These are phyloP conservation scores for Polyploca ridens DNA, from an alignment of 2,888 invertebrate species.

Conservation along the genomic window DNA sequence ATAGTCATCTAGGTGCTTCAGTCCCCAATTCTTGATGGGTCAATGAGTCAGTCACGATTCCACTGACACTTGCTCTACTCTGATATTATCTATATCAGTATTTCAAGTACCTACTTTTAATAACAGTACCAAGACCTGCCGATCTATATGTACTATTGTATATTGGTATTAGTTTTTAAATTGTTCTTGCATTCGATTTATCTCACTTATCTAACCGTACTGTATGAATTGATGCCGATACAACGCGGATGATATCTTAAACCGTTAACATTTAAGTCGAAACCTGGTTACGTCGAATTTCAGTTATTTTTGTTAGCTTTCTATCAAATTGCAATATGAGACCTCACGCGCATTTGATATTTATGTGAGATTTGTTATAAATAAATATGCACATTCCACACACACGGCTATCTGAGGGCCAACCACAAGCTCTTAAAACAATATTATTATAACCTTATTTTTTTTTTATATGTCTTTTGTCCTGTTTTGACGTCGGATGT, in stretches of 20 bases:
- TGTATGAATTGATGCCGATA: neutral
- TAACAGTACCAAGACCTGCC: neutral
- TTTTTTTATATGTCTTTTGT: no score
- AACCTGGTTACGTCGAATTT: neutral
- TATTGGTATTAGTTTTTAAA: neutral
- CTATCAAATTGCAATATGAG: no score
- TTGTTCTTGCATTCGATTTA: neutral
- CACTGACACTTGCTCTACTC: neutral
- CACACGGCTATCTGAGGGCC: no score
- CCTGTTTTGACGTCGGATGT: no score
- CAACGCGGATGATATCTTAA: neutral
- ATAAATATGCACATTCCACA: no score
- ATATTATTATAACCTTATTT: no score
- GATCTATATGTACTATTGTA: neutral
- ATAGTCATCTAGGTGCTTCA: neutral
- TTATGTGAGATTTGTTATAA: no score
- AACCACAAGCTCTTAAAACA: no score
- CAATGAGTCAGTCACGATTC: neutral
- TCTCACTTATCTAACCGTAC: slow-evolving; percentile 1
- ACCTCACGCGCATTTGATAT: no score
- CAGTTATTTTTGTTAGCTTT: neutral
- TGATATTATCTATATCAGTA: neutral
- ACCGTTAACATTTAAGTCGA: neutral
- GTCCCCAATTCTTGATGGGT: neutral
- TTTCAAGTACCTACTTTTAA: neutral